phyloP scores from a whole-genome alignment of 2,888 invertebrate genomes.

The Apodemia mormo region DNA sequence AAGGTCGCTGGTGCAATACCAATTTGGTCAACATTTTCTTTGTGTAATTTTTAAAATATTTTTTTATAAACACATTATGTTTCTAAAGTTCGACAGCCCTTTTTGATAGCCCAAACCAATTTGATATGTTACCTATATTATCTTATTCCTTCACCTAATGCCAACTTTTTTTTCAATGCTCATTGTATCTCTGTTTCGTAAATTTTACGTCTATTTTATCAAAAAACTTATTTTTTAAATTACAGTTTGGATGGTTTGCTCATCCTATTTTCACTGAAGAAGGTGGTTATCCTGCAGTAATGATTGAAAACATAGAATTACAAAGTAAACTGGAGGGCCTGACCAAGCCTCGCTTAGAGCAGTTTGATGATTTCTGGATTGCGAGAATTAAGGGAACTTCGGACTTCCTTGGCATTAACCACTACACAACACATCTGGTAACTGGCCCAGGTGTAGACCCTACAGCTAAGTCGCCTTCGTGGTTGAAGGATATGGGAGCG shows the following conservation, averaged over 20 bases:
- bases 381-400: conserved; percentile 73
- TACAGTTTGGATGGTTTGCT: conserved; percentile 79
- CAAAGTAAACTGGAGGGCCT: conserved; percentile 70
- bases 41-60: too few relatives aligned
- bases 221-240: conserved; percentile 23
- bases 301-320: conserved; percentile 69
- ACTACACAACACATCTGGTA: conserved; percentile 73
- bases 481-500: conserved; percentile 76
- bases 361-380: conserved; percentile 71
- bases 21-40: too few relatives aligned
- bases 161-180: too few relatives aligned
- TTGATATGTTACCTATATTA: too few relatives aligned
- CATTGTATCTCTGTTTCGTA: too few relatives aligned
- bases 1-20: too few relatives aligned
- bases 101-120: too few relatives aligned
- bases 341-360: conserved; percentile 63
- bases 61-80: too few relatives aligned
- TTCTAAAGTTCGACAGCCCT: too few relatives aligned
- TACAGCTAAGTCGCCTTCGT: conserved; percentile 69
- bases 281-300: conserved; percentile 74
- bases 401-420: conserved; percentile 76
- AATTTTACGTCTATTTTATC: background rate
- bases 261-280: conserved; percentile 75
- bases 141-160: too few relatives aligned
- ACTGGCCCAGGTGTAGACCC: conserved; percentile 69